Conservation (phyloP, 2,888 invertebrate species). For the Athetis lepigone region DNA sequence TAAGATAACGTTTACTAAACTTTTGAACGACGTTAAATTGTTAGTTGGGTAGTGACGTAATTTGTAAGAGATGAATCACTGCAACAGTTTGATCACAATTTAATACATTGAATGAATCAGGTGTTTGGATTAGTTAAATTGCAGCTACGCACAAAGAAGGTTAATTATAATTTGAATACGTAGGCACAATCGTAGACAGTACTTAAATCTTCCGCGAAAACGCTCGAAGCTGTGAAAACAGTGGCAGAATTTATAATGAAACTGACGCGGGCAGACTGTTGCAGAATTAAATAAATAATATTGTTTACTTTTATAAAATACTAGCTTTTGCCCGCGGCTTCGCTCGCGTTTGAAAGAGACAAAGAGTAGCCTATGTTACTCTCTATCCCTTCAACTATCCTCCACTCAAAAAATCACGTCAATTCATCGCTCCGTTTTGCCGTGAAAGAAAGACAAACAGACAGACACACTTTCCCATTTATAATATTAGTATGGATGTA, state of each 20-base stretch:
- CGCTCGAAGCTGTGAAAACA: conserved; percentile 29
- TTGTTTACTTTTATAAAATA: background rate
- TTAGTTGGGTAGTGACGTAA: conserved; percentile 1
- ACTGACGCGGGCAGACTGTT: conserved; percentile 9
- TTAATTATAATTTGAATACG: conserved; percentile 19
- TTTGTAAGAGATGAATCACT: conserved; percentile 27
- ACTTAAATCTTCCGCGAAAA: conserved; percentile 36
- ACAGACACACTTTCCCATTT: too few relatives aligned
- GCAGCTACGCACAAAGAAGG: background rate
- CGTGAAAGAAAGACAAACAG: too few relatives aligned
- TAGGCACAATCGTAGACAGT: conserved; percentile 4
- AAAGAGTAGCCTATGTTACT: too few relatives aligned
- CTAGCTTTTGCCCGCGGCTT: too few relatives aligned
- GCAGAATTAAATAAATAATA: conserved; percentile 15
- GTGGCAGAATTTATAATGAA: conserved; percentile 27
- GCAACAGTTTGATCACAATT: conserved; percentile 9
- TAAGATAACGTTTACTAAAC: too few relatives aligned
- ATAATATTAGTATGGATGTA: too few relatives aligned
- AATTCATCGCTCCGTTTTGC: too few relatives aligned
- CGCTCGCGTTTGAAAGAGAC: too few relatives aligned
- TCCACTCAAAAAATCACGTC: too few relatives aligned
- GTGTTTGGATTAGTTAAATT: conserved; percentile 30
- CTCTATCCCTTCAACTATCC: too few relatives aligned
- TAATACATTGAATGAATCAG: conserved; percentile 27
- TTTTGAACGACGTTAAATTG: too few relatives aligned